Conservation (phyloP, 2,888 invertebrate species). For the Napeogenes inachia region DNA sequence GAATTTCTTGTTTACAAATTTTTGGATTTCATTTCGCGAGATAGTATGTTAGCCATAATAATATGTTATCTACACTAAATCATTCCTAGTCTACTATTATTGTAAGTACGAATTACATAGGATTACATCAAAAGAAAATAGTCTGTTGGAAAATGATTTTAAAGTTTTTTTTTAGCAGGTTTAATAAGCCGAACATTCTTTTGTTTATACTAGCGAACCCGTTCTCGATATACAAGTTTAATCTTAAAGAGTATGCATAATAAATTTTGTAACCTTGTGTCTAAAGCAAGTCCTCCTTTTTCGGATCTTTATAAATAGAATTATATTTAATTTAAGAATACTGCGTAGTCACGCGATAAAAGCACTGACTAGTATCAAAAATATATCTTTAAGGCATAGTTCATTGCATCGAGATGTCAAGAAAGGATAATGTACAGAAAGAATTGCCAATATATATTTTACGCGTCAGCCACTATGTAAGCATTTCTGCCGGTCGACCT, state of each 20-base stretch:
- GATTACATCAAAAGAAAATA: background rate
- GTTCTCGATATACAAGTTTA: too few relatives aligned
- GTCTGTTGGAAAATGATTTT: background rate
- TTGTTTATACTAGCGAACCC: too few relatives aligned
- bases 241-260: too few relatives aligned
- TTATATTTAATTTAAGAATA: constrained; percentile 5
- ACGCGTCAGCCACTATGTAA: constrained; percentile 20
- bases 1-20: background rate
- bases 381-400: constrained; percentile 26
- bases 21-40: background rate
- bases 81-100: constrained; percentile 4
- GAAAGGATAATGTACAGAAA: background rate
- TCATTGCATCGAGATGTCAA: constrained; percentile 4
- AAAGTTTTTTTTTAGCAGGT: background rate
- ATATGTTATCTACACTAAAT: background rate
- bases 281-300: background rate
- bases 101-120: background rate
- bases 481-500: constrained; percentile 32
- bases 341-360: constrained; percentile 22
- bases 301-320: constrained; percentile 4
- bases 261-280: too few relatives aligned
- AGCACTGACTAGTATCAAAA: constrained; percentile 21
- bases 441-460: constrained; percentile 20
- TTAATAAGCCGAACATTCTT: too few relatives aligned
- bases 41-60: background rate